Conservation (phyloP, 2,888 invertebrate genomes). For the Drosophila greeni region DNA sequence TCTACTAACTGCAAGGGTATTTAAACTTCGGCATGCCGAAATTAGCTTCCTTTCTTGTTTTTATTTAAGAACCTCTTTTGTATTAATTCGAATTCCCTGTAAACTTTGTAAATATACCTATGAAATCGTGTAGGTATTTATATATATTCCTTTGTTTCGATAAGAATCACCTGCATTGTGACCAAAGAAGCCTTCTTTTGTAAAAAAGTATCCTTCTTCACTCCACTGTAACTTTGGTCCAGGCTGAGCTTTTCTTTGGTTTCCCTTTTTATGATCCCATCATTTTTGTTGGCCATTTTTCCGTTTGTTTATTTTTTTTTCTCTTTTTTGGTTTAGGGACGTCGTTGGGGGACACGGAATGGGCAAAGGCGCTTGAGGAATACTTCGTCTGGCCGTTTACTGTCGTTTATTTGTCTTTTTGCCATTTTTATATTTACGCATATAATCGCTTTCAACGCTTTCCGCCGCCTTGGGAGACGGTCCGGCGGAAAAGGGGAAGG, state of each 20-base stretch:
- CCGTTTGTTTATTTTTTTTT: constrained; percentile 34
- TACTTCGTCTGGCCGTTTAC: constrained; percentile 59
- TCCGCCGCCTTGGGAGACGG: constrained; percentile 46
- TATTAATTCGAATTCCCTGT: too few species aligned
- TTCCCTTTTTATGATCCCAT: constrained; percentile 63
- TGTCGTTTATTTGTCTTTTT: constrained; percentile 73
- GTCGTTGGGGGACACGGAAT: constrained; percentile 29
- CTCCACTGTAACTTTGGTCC: constrained; percentile 40
- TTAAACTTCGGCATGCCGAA: too few species aligned
- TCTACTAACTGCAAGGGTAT: too few species aligned
- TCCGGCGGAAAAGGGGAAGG: constrained; percentile 1
- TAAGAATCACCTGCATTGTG: background rate
- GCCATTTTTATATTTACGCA: constrained; percentile 74
- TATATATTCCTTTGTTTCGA: background rate
- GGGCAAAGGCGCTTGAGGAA: constrained; percentile 15
- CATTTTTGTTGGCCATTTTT: constrained; percentile 54
- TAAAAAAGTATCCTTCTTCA: too few species aligned
- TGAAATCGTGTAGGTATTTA: too few species aligned
- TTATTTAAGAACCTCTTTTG: background rate
- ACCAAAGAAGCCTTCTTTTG: background rate
- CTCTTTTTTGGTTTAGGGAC: constrained; percentile 29
- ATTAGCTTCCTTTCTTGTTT: too few species aligned
- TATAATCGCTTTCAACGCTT: constrained; percentile 73
- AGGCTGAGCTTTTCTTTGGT: constrained; percentile 32
- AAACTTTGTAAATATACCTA: too few species aligned